Base-by-base conservation (phyloP, 2,888 invertebrate genomes). In the Idaea dimidiata region DNA sequence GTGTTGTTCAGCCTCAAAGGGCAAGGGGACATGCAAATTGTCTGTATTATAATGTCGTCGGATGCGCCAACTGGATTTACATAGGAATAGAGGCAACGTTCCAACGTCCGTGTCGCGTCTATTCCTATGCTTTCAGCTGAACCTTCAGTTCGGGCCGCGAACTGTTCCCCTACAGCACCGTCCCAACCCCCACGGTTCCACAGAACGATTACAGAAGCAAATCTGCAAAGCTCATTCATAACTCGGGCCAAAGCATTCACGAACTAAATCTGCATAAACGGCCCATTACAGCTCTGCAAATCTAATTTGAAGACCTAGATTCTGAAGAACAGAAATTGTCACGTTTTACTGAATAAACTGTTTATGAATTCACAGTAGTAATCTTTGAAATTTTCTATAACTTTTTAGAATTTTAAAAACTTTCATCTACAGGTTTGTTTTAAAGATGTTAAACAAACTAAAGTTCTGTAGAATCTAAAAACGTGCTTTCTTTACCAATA, bases 21-120 rank as follows among this genome's bases (percentile, higher is more conserved):
- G 81, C 83, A 81, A 79, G 77, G 82, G 82, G 81, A 83, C 84
- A 88, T 89, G 89, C 88, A 90, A 89, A 91, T 91, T 83, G 81
- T 72, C 81, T 81, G 81, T 82, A 89, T 88, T 90, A 89, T 87
- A 83, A 72, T 81, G 78, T 73, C 80, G 81, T 82, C 82, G 85
- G 82, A 84, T 86, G 84, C 84, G 78, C 77, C 77, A 69, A 66
- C 66, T 75, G 75, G 82, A 91, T 92, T 92, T 87, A 89, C 91
- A 92, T 91, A 91, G 90, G 84, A 91, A 91, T 90, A 82, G 88
- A 82, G 78, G 76, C 80, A 72, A 76, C 78, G 78, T 79, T 80
- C 77, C 43, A 43, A 43, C 43, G 79, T n/a, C n/a, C n/a, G n/a
- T n/a, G n/a, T 74, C 79, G 85, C 82, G 87, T 88, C 87, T 87